Conservation (phyloP, 37 sponge, comb jelly and placozoan species). For the Aplysina aerophoba region DNA sequence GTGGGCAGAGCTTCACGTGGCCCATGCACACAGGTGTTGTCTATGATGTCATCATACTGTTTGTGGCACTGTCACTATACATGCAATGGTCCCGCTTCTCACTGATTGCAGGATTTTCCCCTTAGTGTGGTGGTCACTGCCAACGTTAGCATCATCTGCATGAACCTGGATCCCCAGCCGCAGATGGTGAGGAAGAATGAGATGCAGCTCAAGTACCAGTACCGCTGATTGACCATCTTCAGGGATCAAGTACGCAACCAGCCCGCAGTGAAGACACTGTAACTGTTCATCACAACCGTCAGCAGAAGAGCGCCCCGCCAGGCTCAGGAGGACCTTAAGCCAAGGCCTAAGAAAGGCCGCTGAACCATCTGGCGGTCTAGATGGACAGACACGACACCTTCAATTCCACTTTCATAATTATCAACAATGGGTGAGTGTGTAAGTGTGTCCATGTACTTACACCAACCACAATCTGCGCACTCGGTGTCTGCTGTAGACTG, state of each 20-base stretch:
- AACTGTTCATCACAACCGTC: too few species aligned
- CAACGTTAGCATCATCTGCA: conserved; percentile 59
- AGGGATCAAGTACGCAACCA: conserved; percentile 83
- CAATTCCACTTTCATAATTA: too few species aligned
- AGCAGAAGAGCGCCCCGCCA: too few species aligned
- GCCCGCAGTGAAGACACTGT: conserved; percentile 92
- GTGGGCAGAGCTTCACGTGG: conserved; percentile 10
- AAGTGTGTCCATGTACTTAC: too few species aligned
- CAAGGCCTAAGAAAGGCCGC: too few species aligned
- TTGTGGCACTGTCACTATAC: neutral
- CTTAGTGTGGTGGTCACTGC: conserved; percentile 90
- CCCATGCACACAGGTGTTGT: neutral
- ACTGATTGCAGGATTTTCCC: conserved; percentile 64
- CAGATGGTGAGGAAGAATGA: conserved; percentile 75
- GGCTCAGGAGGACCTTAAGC: too few species aligned
- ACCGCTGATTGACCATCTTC: conserved; percentile 88
- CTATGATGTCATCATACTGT: neutral
- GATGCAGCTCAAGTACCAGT: conserved; percentile 92
- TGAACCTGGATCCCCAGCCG: conserved; percentile 77
- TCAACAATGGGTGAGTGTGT: too few species aligned
- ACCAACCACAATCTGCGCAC: too few species aligned
- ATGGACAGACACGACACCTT: too few species aligned
- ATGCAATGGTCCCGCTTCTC: neutral
- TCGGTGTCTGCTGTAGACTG: too few species aligned
- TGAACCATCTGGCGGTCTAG: too few species aligned